Percentiles rank a stretch among this genome's conserved stretches.
These are phyloP conservation scores for Rhorus exstirpatorius DNA, from an alignment of 2,888 invertebrate genomes.

Conservation along the genomic window DNA sequence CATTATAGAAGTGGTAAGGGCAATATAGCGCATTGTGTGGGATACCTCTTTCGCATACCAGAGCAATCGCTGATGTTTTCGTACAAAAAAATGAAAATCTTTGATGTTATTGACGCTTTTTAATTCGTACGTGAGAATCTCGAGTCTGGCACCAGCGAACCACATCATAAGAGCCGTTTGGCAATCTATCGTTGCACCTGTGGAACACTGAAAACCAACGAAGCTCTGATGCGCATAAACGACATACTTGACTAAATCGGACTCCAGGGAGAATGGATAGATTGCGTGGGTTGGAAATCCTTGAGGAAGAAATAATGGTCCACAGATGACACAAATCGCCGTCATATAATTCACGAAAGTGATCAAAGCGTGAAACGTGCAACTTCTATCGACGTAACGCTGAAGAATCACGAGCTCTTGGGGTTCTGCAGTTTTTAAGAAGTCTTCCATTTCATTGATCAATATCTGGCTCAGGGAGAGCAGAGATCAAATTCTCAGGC, in stretches of 20 bases:
- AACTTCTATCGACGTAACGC: slow-evolving; percentile 68
- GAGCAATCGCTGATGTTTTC: slow-evolving; percentile 62
- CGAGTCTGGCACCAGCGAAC: slow-evolving; percentile 73
- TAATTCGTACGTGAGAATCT: slow-evolving; percentile 58
- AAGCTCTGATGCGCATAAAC: slow-evolving; percentile 65
- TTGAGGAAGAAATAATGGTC: slow-evolving; percentile 68
- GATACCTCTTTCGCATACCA: slow-evolving; percentile 51
- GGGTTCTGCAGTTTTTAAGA: slow-evolving; percentile 61
- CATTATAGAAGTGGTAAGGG: slow-evolving; percentile 27
- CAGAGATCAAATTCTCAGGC: too few species aligned
- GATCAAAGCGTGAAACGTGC: slow-evolving; percentile 58
- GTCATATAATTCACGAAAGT: slow-evolving; percentile 64
- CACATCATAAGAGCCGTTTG: slow-evolving; percentile 73
- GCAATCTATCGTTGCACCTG: slow-evolving; percentile 72
- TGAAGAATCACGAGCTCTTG: slow-evolving; percentile 63
- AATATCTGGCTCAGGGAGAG: slow-evolving; percentile 62
- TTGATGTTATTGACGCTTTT: slow-evolving; percentile 12
- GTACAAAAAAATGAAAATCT: slow-evolving; percentile 44
- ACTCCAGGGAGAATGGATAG: slow-evolving; percentile 67
- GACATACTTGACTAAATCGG: slow-evolving; percentile 10
- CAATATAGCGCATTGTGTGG: slow-evolving; percentile 25
- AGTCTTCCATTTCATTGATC: slow-evolving; percentile 70
- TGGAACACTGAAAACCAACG: slow-evolving; percentile 60
- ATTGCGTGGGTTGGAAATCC: slow-evolving; percentile 65
- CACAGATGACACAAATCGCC: slow-evolving; percentile 64